These are phyloP conservation scores for Hyaena hyaena DNA, from an alignment of 2,113 vertebrate species.

Conservation along the genomic window DNA sequence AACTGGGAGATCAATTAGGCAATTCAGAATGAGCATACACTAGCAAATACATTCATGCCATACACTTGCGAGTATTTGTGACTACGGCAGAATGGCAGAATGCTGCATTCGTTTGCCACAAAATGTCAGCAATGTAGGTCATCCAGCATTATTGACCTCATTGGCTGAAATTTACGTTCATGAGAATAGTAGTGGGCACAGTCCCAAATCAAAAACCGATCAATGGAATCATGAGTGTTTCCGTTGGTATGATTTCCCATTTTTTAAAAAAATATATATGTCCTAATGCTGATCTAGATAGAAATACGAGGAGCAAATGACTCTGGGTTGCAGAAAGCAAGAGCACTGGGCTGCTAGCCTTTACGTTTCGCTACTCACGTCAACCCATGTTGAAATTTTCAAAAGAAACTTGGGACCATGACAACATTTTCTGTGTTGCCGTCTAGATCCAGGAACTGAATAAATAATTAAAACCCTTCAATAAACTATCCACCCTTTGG, in stretches of 20 bases:
- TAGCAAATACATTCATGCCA: conserved; percentile 62
- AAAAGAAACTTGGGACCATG: background rate
- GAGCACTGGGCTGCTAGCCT: background rate
- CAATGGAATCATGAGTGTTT: background rate
- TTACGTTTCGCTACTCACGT: background rate
- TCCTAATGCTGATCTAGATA: background rate
- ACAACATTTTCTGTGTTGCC: background rate
- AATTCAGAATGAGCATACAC: conserved; percentile 80
- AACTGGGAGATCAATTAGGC: conserved; percentile 83
- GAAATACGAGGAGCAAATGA: background rate
- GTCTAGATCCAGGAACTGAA: background rate
- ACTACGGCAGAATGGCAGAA: conserved; percentile 51
- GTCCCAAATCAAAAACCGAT: background rate
- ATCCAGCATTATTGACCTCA: background rate
- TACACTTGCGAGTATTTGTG: conserved; percentile 62
- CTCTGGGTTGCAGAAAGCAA: background rate
- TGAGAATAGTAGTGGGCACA: background rate
- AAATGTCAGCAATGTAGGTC: conserved; percentile 1
- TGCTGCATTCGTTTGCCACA: conserved; percentile 39
- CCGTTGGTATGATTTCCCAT: background rate
- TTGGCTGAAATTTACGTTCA: conserved; percentile 52
- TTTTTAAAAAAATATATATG: background rate
- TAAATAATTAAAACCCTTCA: conserved; percentile 28
- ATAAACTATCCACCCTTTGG: background rate
- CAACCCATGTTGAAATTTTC: conserved; percentile 2